Evolutionary conservation across 2,113 vertebrate species (phyloP).

Genomic region (Andinoacara biseriatus): DNA sequence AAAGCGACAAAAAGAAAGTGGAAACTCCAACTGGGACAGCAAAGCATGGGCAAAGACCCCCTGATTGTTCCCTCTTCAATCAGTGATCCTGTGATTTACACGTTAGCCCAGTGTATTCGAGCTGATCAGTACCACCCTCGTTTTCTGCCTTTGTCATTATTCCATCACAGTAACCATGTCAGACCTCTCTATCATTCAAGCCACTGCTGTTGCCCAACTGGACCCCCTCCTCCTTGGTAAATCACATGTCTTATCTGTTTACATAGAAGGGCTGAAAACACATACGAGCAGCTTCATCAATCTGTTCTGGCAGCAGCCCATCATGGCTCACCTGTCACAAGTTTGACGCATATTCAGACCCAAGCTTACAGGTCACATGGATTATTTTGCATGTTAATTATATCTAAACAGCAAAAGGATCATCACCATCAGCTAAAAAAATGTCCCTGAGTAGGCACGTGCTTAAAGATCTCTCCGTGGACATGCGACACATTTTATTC

Average conservation of each 20-base stretch:
- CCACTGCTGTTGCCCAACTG: not conserved
- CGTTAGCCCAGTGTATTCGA: not conserved
- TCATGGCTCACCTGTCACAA: slow-evolving; percentile 21
- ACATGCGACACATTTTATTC: slow-evolving; percentile 2
- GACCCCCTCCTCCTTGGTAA: not conserved
- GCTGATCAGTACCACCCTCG: not conserved
- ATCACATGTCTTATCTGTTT: slow-evolving; percentile 50
- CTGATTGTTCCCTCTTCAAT: not conserved
- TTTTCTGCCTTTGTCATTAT: not conserved
- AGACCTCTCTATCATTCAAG: slow-evolving; percentile 1
- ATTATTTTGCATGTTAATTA: not conserved
- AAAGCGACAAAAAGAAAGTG: not conserved
- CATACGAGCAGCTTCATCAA: slow-evolving; percentile 46
- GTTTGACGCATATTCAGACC: not conserved
- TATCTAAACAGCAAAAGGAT: not conserved
- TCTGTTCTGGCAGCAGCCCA: slow-evolving; percentile 36
- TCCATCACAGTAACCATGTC: slow-evolving; percentile 23
- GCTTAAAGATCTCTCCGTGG: not conserved
- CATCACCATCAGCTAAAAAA: not conserved
- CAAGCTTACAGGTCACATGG: not conserved
- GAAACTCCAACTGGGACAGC: not conserved
- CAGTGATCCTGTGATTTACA: not conserved
- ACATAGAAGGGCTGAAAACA: slow-evolving; percentile 55
- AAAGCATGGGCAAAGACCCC: no score
- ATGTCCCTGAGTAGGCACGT: fast-evolving